A percentile compares a stretch with the other conserved stretches of the same genome.
Conservation (phyloP, 2,888 invertebrate species). For the Euzophera pinguis region DNA sequence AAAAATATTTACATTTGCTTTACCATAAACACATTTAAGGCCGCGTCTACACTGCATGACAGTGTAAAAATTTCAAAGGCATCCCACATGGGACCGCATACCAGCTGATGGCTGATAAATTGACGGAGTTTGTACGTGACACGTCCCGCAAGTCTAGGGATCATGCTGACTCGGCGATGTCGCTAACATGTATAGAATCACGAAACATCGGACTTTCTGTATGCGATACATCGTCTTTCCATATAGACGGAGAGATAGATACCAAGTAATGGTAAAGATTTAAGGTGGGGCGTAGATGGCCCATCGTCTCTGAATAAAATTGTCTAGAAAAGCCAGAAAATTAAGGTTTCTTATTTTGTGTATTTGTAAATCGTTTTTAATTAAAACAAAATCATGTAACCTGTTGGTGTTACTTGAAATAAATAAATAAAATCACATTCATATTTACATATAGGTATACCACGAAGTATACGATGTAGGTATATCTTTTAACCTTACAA, state of each 20-base stretch:
- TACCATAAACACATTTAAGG: background rate
- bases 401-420: too few species aligned
- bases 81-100: slow-evolving; percentile 36
- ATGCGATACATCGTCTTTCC: slow-evolving; percentile 24
- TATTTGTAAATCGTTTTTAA: too few species aligned
- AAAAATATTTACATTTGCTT: background rate
- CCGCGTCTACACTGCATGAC: slow-evolving; percentile 18
- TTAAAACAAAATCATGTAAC: too few species aligned
- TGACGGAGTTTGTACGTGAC: slow-evolving; percentile 56
- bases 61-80: slow-evolving; percentile 33
- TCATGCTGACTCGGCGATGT: slow-evolving; percentile 40
- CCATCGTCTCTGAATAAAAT: too few species aligned
- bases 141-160: slow-evolving; percentile 28
- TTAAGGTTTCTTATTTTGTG: too few species aligned
- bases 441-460: too few species aligned
- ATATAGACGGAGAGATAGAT: background rate
- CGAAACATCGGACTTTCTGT: slow-evolving; percentile 29
- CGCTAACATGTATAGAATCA: slow-evolving; percentile 30
- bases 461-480: too few species aligned
- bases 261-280: background rate
- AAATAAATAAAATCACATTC: too few species aligned
- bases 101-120: slow-evolving; percentile 56
- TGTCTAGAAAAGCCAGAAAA: too few species aligned
- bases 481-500: too few species aligned
- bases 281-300: too few species aligned